These are phyloP conservation scores for Todiramphus chloris DNA, from an alignment of 2,113 vertebrate species.

Conservation along the genomic window DNA sequence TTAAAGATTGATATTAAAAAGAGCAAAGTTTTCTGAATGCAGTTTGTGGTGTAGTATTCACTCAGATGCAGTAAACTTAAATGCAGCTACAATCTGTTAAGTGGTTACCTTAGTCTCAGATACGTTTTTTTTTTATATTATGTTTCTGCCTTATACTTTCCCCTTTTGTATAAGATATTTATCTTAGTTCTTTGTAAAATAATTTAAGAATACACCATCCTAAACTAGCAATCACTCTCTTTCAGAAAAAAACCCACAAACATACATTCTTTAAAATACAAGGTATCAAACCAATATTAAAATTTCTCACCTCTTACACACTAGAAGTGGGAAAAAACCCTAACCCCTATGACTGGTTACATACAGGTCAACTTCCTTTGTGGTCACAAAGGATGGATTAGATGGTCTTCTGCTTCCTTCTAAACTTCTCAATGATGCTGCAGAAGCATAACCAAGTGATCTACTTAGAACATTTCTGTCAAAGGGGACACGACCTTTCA, in stretches of 20 bases:
- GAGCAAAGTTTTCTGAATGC: background rate
- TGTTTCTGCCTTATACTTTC: background rate
- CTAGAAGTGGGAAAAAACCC: rapidly evolving
- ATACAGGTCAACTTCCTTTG: background rate
- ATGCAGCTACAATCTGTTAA: background rate
- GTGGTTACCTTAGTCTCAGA: background rate
- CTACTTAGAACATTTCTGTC: background rate
- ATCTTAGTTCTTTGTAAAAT: background rate
- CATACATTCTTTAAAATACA: background rate
- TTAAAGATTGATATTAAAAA: background rate
- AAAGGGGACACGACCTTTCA: background rate
- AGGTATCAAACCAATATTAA: background rate
- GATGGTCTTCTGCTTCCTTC: background rate
- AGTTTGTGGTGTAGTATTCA: background rate
- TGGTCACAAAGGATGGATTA: background rate
- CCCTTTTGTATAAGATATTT: background rate
- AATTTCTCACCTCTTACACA: background rate
- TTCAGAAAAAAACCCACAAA: background rate
- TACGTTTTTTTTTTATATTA: background rate
- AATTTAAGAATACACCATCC: background rate
- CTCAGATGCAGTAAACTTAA: background rate
- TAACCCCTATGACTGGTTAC: background rate
- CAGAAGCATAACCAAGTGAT: background rate
- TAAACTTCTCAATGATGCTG: background rate
- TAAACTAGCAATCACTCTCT: background rate